These are phyloP conservation scores for Andinoacara biseriatus DNA, from an alignment of 2,113 vertebrate species.

Conservation along the genomic window DNA sequence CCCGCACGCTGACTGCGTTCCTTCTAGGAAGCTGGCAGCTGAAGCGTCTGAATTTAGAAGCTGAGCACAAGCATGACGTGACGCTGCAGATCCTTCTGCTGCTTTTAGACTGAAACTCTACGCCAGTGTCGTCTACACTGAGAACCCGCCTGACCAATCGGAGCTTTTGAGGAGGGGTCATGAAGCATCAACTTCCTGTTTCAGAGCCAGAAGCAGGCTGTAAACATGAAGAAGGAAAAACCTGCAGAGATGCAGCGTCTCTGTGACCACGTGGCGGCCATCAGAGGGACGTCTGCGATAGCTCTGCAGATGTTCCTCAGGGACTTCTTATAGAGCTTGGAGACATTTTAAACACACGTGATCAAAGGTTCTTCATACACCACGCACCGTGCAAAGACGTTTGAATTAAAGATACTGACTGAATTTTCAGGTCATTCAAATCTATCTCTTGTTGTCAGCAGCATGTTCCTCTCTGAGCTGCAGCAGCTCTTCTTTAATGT, in stretches of 20 bases:
- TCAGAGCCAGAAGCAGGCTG: background rate
- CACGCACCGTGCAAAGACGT: background rate
- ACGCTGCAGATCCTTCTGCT: background rate
- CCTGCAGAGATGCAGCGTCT: background rate
- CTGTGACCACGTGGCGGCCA: no score
- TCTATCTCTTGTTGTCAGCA: no score
- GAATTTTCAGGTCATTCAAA: no score
- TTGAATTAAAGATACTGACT: background rate
- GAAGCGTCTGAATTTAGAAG: background rate
- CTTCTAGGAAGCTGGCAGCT: slow-evolving; percentile 10
- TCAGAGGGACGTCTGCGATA: no score
- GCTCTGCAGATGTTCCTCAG: no score
- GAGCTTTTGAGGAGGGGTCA: background rate
- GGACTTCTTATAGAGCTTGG: no score
- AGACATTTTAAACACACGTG: background rate
- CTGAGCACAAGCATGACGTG: background rate
- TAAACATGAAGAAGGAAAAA: background rate
- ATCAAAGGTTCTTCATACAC: background rate
- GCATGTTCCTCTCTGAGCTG: no score
- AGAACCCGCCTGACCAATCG: background rate
- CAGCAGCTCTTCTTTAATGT: background rate
- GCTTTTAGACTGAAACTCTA: background rate
- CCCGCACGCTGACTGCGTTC: background rate
- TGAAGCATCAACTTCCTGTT: background rate
- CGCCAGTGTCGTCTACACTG: background rate